These are phyloP conservation scores for Tryphoninae sp. DNA, from an alignment of 2,888 invertebrate genomes.

Conservation along the genomic window DNA sequence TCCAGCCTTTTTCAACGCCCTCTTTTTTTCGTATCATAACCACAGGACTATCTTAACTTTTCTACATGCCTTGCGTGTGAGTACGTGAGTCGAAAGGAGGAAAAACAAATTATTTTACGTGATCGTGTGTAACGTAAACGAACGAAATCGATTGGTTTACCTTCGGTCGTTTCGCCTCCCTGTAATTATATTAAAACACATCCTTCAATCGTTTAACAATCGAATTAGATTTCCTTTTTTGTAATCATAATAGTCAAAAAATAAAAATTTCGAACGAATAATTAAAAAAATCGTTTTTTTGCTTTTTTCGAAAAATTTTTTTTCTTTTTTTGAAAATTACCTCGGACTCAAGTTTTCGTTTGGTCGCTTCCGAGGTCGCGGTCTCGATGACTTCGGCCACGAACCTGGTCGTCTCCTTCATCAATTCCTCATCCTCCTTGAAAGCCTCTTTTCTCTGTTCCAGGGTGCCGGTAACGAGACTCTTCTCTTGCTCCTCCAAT, in stretches of 20 bases:
- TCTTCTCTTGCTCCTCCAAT: conserved; percentile 75
- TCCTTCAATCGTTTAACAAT: no score
- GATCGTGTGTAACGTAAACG: conserved; percentile 16
- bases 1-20: not conserved
- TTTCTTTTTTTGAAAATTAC: conserved; percentile 63
- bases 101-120: conserved; percentile 30
- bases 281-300: not conserved
- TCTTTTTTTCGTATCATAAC: conserved; percentile 31
- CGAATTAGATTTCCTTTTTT: no score
- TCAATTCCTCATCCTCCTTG: conserved; percentile 80
- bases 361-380: conserved; percentile 81
- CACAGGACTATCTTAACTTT: conserved; percentile 50
- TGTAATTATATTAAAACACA: conserved; percentile 68
- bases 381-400: conserved; percentile 82
- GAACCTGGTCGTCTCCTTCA: conserved; percentile 81
- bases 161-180: conserved; percentile 73
- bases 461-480: conserved; percentile 71
- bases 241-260: no score
- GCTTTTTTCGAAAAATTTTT: not conserved
- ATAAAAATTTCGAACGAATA: not conserved
- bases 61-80: conserved; percentile 42
- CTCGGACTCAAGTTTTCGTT: conserved; percentile 75
- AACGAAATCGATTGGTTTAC: conserved; percentile 67
- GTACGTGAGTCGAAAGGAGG: conserved; percentile 22
- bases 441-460: conserved; percentile 79